Evolutionary conservation across 2,888 invertebrate species (phyloP), one percentile per base, ranked within the genome.

Genomic region (Drosophila testacea): DNA sequence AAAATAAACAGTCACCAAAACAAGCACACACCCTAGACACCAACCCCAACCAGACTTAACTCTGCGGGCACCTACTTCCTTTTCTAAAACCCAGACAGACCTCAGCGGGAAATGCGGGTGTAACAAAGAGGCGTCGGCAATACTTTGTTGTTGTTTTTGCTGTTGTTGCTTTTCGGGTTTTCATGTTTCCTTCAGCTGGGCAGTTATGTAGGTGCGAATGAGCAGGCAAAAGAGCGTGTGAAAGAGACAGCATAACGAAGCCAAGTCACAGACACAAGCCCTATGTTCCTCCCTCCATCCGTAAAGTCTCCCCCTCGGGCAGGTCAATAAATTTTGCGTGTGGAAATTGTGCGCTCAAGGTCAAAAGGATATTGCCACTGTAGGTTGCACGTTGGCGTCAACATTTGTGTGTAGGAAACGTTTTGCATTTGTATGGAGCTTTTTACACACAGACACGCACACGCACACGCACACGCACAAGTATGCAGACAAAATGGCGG

Each of bases 301-400:
- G 22, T 22, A 22, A 22, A 22, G 22, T 1, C 50, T n/a, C 0
- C 42, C 47, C 27, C 60, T 46, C 46, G 30, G 74, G 66, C 90
- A 79, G 92, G 92, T 92, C 92, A 92, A 91, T 91, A 92, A 89
- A 91, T 92, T 91, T 89, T 80, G 87, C 88, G 90, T 89, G 89
- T 83, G 90, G 87, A 90, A 91, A 91, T 90, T 82, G 79, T 82
- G 81, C 77, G 86, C 88, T 92, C 92, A 92, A 92, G 92, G 92
- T 92, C 92, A 92, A 92, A 92, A 91, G 92, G 92, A 92, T 92
- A 92, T 92, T 92, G 92, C 88, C 92, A 56, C 64, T 60, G 68
- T 69, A 75, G 59, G 57, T 44, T 48, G 54, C n/a, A 54, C 55
- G 42, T 10, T 73, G 54, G 73, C 63, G 63, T 42, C 61, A 32